Conservation (phyloP, 1,140 invertebrate species). For the Anoplophora glabripennis region DNA sequence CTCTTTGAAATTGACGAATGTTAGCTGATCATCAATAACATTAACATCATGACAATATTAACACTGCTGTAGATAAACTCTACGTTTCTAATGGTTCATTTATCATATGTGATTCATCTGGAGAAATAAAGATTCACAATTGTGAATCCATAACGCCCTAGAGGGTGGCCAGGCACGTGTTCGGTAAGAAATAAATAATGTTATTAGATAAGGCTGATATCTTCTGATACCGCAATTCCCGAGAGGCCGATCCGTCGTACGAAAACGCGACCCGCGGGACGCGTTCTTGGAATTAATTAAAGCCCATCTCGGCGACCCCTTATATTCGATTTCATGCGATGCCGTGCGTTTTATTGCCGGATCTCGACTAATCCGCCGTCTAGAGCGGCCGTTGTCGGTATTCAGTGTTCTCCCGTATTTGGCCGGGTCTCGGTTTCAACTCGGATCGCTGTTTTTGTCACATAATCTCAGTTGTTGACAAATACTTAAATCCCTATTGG, state of each 20-base stretch:
- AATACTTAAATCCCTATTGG: constrained; percentile 42
- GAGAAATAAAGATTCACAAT: too few relatives aligned
- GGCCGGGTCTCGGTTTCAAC: constrained; percentile 34
- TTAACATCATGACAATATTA: too few relatives aligned
- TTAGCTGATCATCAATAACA: too few relatives aligned
- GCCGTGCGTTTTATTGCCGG: constrained; percentile 1
- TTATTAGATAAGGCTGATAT: not conserved
- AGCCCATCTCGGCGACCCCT: not conserved
- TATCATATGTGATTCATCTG: too few relatives aligned
- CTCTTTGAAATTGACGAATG: too few relatives aligned
- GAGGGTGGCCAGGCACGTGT: too few relatives aligned
- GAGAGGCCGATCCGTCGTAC: not conserved
- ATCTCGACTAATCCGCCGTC: constrained; percentile 32
- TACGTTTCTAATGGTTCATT: too few relatives aligned
- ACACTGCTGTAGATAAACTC: too few relatives aligned
- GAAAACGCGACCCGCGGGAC: not conserved
- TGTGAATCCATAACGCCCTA: too few relatives aligned
- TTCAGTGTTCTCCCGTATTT: constrained; percentile 39
- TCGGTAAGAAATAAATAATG: too few relatives aligned
- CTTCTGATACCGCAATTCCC: not conserved
- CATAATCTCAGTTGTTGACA: constrained; percentile 43
- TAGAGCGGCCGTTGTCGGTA: constrained; percentile 27
- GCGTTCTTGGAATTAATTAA: constrained; percentile 19
- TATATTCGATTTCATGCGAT: not conserved
- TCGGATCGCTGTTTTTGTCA: constrained; percentile 42